These are phyloP conservation scores for Lagopus muta DNA, from an alignment of 2,113 vertebrate genomes.

Conservation along the genomic window DNA sequence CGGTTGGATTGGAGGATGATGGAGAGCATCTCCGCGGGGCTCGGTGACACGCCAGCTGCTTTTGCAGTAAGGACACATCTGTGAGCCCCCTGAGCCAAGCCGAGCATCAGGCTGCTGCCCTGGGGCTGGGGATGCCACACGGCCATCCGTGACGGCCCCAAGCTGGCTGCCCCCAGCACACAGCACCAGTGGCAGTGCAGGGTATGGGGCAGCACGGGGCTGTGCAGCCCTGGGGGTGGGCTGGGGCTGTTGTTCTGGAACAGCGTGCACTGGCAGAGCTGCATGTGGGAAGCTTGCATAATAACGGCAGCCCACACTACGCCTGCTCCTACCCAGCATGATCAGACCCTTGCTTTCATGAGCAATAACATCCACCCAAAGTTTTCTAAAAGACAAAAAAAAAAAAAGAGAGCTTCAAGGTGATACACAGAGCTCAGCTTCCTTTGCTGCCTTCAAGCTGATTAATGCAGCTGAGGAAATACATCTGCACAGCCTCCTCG, in stretches of 20 bases:
- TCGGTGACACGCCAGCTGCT: accelerated
- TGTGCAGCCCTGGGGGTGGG: constrained; percentile 54
- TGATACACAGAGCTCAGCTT: constrained; percentile 39
- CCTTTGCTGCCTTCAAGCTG: constrained; percentile 42
- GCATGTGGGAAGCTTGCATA: constrained; percentile 71
- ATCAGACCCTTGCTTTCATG: constrained; percentile 46
- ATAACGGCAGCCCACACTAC: constrained; percentile 66
- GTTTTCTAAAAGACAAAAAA: constrained; percentile 25
- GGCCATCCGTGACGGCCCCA: background rate
- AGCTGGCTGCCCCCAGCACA: accelerated
- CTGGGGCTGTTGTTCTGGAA: constrained; percentile 62
- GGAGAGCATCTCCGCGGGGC: background rate
- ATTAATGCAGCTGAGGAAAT: constrained; percentile 20
- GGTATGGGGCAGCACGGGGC: background rate
- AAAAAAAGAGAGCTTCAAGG: constrained; percentile 9
- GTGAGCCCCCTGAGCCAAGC: too few species aligned
- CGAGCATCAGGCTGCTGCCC: background rate
- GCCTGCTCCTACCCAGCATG: constrained; percentile 63
- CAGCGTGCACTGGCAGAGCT: constrained; percentile 54
- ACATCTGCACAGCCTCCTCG: background rate
- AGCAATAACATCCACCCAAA: constrained; percentile 52
- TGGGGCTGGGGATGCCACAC: background rate
- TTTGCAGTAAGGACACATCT: background rate
- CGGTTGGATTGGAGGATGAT: background rate
- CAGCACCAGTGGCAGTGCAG: too few species aligned